phyloP scores from a whole-genome alignment of 2,888 invertebrate species.

The Amphiduros pacificus region DNA sequence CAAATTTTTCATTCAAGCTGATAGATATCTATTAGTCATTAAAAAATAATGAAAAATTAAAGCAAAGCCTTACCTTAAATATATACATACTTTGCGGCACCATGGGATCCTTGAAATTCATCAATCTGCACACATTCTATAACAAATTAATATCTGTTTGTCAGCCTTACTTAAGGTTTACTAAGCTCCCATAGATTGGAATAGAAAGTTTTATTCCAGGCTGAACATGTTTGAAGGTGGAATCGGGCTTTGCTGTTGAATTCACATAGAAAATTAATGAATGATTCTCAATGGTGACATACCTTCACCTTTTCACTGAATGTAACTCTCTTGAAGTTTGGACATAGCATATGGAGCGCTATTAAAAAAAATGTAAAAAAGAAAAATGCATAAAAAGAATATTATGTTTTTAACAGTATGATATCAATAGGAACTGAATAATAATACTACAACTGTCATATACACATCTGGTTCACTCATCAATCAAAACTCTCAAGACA shows the following conservation, averaged over 20 bases:
- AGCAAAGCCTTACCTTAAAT: conserved; percentile 69
- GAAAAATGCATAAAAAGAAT: background rate
- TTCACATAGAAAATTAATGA: background rate
- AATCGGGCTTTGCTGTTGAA: background rate
- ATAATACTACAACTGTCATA: no score
- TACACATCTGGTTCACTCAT: no score
- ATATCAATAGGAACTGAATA: background rate
- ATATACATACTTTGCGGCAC: conserved; percentile 95
- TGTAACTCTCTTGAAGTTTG: conserved; percentile 79
- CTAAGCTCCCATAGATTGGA: no score
- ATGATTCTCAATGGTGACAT: conserved; percentile 9
- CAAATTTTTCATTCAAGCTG: no score
- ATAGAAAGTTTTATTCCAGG: no score
- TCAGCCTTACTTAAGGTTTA: background rate
- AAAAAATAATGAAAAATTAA: no score
- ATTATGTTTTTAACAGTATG: background rate
- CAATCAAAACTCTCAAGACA: no score
- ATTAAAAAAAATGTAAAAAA: conserved; percentile 23
- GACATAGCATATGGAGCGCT: conserved; percentile 76
- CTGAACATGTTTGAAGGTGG: no score
- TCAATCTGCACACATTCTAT: conserved; percentile 69
- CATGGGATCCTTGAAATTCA: conserved; percentile 78
- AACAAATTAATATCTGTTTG: conserved; percentile 14
- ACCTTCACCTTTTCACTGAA: conserved; percentile 80
- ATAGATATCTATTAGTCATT: no score